These are phyloP conservation scores for Pristionchus fissidentatus DNA, from an alignment of 2,888 invertebrate species.

Conservation along the genomic window DNA sequence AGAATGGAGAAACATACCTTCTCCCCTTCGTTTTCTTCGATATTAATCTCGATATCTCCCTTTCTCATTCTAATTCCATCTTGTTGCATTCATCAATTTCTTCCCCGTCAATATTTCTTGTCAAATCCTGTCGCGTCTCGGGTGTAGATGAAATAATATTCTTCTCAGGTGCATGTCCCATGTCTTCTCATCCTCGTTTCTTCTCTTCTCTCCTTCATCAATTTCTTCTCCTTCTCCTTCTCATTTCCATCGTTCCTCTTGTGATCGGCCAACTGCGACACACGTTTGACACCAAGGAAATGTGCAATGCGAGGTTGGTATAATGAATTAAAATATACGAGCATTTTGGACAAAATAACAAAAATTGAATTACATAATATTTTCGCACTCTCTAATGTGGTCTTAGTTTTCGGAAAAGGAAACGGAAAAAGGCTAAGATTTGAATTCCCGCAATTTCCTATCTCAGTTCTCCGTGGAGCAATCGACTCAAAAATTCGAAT, in stretches of 20 bases:
- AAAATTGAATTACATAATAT: too few relatives aligned
- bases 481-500: too few relatives aligned
- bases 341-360: neutral
- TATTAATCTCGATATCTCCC: neutral
- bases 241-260: neutral
- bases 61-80: neutral
- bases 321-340: neutral
- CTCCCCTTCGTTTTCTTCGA: neutral
- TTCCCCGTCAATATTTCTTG: neutral
- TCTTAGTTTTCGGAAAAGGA: too few relatives aligned
- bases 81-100: neutral
- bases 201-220: neutral
- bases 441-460: too few relatives aligned
- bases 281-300: constrained; percentile 37
- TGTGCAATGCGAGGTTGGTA: constrained; percentile 25
- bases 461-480: too few relatives aligned
- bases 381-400: too few relatives aligned
- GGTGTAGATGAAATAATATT: neutral
- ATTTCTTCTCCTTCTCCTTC: constrained; percentile 9
- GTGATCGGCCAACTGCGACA: neutral
- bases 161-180: constrained; percentile 15
- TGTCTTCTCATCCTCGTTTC: neutral
- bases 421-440: too few relatives aligned
- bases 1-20: too few relatives aligned
- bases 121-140: neutral